Conservation (phyloP, 2,888 invertebrate species). For the Magallana nippona region DNA sequence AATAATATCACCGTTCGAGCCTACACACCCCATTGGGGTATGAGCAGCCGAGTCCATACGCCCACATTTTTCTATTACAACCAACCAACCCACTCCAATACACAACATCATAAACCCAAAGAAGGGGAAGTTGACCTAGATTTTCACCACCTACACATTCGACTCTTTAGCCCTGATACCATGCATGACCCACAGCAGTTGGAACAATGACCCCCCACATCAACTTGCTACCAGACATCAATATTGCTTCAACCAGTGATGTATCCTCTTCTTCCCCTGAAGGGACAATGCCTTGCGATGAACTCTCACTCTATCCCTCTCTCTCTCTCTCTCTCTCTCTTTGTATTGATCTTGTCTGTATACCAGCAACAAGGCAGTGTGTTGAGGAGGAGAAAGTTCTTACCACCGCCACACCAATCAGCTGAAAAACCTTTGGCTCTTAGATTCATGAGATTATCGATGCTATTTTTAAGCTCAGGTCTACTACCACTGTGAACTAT, state of each 20-base stretch:
- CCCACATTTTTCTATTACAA: background rate
- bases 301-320: background rate
- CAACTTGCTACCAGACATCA: background rate
- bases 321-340: no score
- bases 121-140: background rate
- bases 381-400: background rate
- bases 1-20: background rate
- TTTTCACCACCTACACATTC: background rate
- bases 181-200: background rate
- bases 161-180: background rate
- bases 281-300: background rate
- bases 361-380: background rate
- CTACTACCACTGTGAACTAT: background rate
- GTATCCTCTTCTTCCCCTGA: background rate
- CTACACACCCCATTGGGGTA: background rate
- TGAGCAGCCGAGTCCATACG: slow-evolving; percentile 4
- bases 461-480: background rate
- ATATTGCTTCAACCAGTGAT: background rate
- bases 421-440: background rate
- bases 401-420: background rate
- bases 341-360: slow-evolving; percentile 13
- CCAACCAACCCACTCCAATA: background rate
- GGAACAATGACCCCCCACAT: background rate
- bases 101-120: background rate
- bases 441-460: background rate